Percentiles rank a stretch among this genome's conserved stretches.
phyloP scores from a whole-genome alignment of 2,113 vertebrate genomes.

The Labeo rohita region DNA sequence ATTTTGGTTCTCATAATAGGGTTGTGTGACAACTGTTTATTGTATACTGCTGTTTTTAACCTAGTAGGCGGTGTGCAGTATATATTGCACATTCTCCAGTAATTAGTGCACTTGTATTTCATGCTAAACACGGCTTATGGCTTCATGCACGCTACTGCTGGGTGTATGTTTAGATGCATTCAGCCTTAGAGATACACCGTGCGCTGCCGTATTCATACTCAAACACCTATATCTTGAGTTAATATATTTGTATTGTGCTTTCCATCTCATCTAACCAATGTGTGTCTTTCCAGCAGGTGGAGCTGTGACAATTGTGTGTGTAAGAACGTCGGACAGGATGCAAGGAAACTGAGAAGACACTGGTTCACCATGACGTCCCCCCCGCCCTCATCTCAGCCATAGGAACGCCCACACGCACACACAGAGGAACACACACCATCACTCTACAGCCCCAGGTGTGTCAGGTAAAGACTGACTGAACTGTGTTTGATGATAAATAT shows the following conservation, averaged over 20 bases:
- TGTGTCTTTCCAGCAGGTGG: slow-evolving; percentile 47
- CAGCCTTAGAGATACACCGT: background rate
- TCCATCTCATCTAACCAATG: background rate
- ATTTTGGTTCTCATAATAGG: background rate
- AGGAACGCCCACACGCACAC: background rate
- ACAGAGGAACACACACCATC: slow-evolving; percentile 18
- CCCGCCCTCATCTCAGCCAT: slow-evolving; percentile 43
- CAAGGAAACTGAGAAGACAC: slow-evolving; percentile 40
- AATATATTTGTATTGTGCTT: background rate
- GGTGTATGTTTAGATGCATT: background rate
- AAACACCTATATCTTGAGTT: background rate
- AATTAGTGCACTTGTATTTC: background rate
- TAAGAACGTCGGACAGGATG: slow-evolving; percentile 43
- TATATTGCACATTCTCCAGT: background rate
- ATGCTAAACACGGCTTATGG: background rate
- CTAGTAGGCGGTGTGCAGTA: background rate
- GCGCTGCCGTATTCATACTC: background rate
- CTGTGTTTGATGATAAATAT: background rate
- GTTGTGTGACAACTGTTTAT: background rate
- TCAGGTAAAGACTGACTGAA: background rate
- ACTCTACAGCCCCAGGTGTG: slow-evolving; percentile 49
- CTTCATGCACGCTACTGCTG: background rate
- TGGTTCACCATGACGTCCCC: slow-evolving; percentile 47
- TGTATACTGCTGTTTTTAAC: background rate
- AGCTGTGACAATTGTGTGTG: slow-evolving; percentile 5